Conservation (phyloP, 1,140 invertebrate species). For the Philaenus spumarius region DNA sequence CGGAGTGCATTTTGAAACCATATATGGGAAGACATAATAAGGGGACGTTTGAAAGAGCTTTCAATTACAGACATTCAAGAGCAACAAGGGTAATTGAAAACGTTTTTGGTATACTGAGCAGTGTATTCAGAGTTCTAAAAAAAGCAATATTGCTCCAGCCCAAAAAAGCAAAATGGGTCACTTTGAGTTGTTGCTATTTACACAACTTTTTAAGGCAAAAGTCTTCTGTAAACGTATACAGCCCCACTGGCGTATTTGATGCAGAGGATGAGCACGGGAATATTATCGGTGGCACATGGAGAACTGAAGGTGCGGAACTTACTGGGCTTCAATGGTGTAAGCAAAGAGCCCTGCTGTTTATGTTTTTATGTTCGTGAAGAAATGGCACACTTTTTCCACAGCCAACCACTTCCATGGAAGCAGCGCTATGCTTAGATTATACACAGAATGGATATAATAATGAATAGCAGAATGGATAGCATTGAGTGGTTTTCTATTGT, state of each 20-base stretch:
- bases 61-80: no score
- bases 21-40: conserved; percentile 43
- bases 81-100: no score
- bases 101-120: no score
- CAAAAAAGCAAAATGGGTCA: conserved; percentile 29
- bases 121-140: conserved; percentile 39
- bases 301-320: conserved; percentile 4
- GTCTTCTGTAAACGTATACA: conserved; percentile 1
- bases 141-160: conserved; percentile 33
- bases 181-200: conserved; percentile 30
- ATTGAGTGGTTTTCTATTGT: no score
- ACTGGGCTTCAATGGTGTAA: neutral
- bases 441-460: no score
- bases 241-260: neutral
- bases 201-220: conserved; percentile 25
- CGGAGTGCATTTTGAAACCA: conserved; percentile 37
- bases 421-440: neutral
- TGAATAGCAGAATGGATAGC: no score
- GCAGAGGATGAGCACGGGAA: neutral
- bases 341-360: neutral
- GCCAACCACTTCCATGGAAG: neutral
- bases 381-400: no score
- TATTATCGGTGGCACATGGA: neutral
- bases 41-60: no score
- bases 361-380: neutral